Conservation (phyloP, 2,797 vertebrate species). For the Emys orbicularis region DNA sequence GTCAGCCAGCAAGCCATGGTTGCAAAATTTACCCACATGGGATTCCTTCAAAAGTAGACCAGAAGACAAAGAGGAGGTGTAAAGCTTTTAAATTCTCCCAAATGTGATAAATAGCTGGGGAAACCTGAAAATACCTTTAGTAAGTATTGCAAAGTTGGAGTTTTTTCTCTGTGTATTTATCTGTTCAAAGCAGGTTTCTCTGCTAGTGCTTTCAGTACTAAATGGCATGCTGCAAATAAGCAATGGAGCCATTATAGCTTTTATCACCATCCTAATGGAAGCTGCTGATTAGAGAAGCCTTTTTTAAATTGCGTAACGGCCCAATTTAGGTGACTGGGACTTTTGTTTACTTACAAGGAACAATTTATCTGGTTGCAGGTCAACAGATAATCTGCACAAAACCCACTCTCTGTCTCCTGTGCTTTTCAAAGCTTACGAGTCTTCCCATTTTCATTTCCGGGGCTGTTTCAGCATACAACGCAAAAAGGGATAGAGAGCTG, state of each 20-base stretch:
- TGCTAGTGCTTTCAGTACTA: rapidly evolving
- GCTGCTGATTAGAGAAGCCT: background rate
- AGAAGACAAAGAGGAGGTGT: rapidly evolving
- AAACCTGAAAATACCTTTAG: background rate
- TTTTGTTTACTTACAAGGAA: background rate
- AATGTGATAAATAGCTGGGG: rapidly evolving
- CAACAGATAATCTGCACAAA: background rate
- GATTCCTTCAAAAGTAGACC: background rate
- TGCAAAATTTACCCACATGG: background rate
- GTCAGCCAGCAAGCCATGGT: rapidly evolving
- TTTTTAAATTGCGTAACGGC: background rate
- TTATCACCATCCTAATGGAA: background rate
- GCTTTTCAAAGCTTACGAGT: background rate
- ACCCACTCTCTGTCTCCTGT: background rate
- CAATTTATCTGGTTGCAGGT: background rate
- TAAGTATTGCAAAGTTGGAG: background rate
- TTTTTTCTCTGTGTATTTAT: background rate
- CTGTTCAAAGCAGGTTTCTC: background rate
- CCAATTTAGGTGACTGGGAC: background rate
- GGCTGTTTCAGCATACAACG: background rate
- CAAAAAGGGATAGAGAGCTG: background rate
- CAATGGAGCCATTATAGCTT: background rate
- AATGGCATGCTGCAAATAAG: background rate
- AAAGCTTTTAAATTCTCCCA: background rate
- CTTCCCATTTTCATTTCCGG: background rate